phyloP scores from a whole-genome alignment of 1,140 invertebrate species.

The Ceratosolen fusciceps region DNA sequence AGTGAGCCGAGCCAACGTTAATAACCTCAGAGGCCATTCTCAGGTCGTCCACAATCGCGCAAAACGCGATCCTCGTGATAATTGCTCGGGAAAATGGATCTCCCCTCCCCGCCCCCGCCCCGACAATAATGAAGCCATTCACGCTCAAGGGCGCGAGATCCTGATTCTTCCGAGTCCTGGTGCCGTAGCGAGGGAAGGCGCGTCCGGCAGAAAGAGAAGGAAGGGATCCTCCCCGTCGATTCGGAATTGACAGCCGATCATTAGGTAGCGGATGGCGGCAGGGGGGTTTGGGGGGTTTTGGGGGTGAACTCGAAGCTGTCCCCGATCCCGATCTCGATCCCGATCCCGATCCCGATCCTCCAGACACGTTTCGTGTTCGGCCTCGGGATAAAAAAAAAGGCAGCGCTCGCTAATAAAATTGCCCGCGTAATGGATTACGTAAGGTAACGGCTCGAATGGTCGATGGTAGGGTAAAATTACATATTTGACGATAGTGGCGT shows the following conservation, averaged over 20 bases:
- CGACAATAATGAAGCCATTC: background rate
- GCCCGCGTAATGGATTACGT: background rate
- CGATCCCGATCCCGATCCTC: no score
- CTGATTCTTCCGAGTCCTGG: no score
- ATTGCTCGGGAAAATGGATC: background rate
- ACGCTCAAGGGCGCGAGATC: background rate
- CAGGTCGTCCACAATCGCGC: background rate
- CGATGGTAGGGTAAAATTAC: background rate
- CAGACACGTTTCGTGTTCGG: background rate
- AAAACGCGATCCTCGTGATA: background rate
- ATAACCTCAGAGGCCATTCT: background rate
- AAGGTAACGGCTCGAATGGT: background rate
- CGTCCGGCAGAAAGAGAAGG: no score
- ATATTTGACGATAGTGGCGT: conserved; percentile 1
- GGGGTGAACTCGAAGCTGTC: no score
- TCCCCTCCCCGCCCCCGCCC: background rate
- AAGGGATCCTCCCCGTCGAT: no score
- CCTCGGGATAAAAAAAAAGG: no score
- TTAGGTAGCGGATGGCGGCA: no score
- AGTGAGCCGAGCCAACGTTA: background rate
- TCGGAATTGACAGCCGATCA: no score
- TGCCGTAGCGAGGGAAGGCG: no score
- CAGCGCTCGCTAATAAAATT: background rate
- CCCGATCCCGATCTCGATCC: no score
- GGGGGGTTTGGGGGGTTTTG: no score